phyloP scores from a whole-genome alignment of 2,888 invertebrate species.

The Tipula helvola region DNA sequence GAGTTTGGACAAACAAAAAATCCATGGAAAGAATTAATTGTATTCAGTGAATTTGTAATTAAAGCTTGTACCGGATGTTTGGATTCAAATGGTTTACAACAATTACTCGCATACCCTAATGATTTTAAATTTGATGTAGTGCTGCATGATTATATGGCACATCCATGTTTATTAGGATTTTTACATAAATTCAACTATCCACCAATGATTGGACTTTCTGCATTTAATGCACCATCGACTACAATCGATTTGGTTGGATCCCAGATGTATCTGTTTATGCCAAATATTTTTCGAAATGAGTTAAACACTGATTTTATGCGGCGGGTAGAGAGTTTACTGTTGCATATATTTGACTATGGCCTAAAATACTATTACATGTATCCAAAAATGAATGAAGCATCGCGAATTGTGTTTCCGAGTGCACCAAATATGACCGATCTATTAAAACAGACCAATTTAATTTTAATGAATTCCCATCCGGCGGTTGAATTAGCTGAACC shows the following conservation, averaged over 20 bases:
- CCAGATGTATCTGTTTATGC: slow-evolving; percentile 22
- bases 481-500: slow-evolving; percentile 17
- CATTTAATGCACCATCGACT: slow-evolving; percentile 21
- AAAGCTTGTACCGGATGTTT: slow-evolving; percentile 13
- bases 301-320: not conserved
- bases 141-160: slow-evolving; percentile 25
- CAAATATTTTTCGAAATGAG: slow-evolving; percentile 11
- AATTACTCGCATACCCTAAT: slow-evolving; percentile 23
- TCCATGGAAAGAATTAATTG: slow-evolving; percentile 11
- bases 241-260: slow-evolving; percentile 21
- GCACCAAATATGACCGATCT: not conserved
- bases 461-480: slow-evolving; percentile 17
- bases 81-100: slow-evolving; percentile 20
- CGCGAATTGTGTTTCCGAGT: not conserved
- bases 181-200: slow-evolving; percentile 26
- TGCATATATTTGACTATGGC: not conserved
- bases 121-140: slow-evolving; percentile 27
- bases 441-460: slow-evolving; percentile 12
- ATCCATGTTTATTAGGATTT: slow-evolving; percentile 25
- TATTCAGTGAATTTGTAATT: slow-evolving; percentile 17
- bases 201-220: slow-evolving; percentile 25
- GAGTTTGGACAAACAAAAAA: slow-evolving; percentile 11
- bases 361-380: not conserved
- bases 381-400: not conserved
- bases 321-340: not conserved